Base-by-base conservation (phyloP, 2,113 vertebrate genomes). In the Otocyon megalotis region DNA sequence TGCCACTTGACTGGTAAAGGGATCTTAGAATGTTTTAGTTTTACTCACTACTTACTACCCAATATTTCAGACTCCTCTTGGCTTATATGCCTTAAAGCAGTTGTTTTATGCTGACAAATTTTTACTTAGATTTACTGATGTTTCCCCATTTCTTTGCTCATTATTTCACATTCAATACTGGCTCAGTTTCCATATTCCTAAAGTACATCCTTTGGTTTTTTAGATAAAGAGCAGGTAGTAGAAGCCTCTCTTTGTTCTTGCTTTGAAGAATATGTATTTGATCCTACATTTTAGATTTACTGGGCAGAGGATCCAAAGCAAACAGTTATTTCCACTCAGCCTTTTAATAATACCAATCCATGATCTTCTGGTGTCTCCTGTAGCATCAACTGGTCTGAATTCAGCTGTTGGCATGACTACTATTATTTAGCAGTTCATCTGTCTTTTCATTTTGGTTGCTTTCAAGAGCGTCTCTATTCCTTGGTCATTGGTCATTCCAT, bases 211-310 rank as follows among this genome's bases (percentile, higher is more conserved):
- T 81, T 79, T 90, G 35, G 5, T 74, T 67, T 8, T 80, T 82
- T 54, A 76, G 35, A 43, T 69, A 94, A 94, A 53, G 30, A 88
- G 69, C 0, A 97, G 5, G 13, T 65, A 90, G 19, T 63, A 56
- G 35, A 93, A 74, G 53, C 32, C 5, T 54, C 22, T 86, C 24
- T 26, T 80, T 77, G 32, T 58, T 87, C 83, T 93, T 86, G 71
- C 35, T 85, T 95, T 88, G 72, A 92, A 89, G 62, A 81, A 85
- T 71, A 76, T 54, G 86, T 72, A 35, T 63, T 86, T 94, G 43
- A 54, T 24, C n/a, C 1, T 88, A 69, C 5, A 85, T n/a, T 87
- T 58, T 85, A 93, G 28, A 82, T 48, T 97, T 74, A 58, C 12
- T 76, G 56, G 19, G 0, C 22, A 37, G 76, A 91, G 17, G 19